These are phyloP conservation scores for Ammodytes marinus DNA, from an alignment of 2,113 vertebrate genomes.

Conservation along the genomic window DNA sequence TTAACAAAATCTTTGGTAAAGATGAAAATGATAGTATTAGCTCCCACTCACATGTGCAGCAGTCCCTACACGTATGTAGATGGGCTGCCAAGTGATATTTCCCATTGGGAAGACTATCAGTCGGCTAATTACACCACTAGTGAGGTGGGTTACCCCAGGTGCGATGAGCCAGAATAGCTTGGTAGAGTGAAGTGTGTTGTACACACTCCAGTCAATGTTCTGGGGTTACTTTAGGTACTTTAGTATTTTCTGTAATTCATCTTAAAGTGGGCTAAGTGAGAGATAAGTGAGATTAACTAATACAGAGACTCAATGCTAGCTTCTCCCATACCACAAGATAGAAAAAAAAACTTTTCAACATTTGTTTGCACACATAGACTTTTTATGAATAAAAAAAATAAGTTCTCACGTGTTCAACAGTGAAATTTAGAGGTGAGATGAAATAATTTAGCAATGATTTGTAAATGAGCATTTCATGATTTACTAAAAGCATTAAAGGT, in stretches of 20 bases:
- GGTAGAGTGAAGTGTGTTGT: background rate
- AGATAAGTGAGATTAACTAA: background rate
- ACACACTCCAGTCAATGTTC: background rate
- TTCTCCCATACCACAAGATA: background rate
- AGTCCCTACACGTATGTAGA: background rate
- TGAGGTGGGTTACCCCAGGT: conserved; percentile 5
- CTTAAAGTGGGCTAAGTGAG: background rate
- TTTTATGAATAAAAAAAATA: background rate
- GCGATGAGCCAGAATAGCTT: conserved; percentile 1
- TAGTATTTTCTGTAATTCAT: conserved; percentile 12
- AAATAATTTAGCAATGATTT: background rate
- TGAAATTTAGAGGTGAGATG: background rate
- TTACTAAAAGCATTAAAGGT: too few species aligned
- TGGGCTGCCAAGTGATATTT: background rate
- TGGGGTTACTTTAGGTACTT: conserved; percentile 4
- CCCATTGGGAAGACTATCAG: conserved; percentile 1
- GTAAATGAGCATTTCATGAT: too few species aligned
- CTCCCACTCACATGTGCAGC: background rate
- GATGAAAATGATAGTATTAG: background rate
- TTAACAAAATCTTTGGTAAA: background rate
- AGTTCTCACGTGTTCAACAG: background rate
- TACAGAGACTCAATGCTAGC: background rate
- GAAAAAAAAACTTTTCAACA: background rate
- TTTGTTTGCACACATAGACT: background rate
- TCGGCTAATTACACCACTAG: background rate